A percentile compares a stretch with the other conserved stretches of the same genome.
Conservation (phyloP, 2,888 invertebrate genomes). For the Pseudolycoriella hygida region DNA sequence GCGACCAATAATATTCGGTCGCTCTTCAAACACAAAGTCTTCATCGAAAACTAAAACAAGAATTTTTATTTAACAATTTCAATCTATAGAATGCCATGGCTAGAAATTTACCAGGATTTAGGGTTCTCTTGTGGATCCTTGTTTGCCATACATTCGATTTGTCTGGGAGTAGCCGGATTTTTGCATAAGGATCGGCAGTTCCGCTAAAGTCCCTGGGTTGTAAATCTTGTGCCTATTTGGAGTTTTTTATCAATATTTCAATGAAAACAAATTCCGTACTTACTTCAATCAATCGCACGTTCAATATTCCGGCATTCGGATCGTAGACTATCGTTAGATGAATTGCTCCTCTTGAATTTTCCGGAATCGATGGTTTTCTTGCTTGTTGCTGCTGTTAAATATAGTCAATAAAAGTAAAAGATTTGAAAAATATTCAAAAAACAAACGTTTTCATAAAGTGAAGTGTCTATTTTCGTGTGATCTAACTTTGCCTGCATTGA, state of each 20-base stretch:
- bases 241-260: too few relatives aligned
- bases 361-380: slow-evolving; percentile 18
- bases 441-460: slow-evolving; percentile 34
- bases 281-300: slow-evolving; percentile 44
- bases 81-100: neutral
- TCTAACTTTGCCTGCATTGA: slow-evolving; percentile 48
- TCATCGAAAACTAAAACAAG: slow-evolving; percentile 39
- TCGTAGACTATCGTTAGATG: slow-evolving; percentile 44
- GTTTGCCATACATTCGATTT: slow-evolving; percentile 43
- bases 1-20: slow-evolving; percentile 31
- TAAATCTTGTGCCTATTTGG: slow-evolving; percentile 33
- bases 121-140: slow-evolving; percentile 41
- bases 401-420: neutral
- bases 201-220: slow-evolving; percentile 39
- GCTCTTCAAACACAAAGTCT: slow-evolving; percentile 47
- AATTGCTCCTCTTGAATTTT: slow-evolving; percentile 40
- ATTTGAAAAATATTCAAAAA: neutral
- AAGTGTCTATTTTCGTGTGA: slow-evolving; percentile 40
- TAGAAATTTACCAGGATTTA: slow-evolving; percentile 36
- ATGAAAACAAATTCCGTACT: slow-evolving; percentile 9
- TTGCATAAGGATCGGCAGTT: slow-evolving; percentile 47
- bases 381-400: slow-evolving; percentile 11
- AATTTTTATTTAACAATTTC: neutral
- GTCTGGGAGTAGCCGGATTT: slow-evolving; percentile 41
- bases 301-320: slow-evolving; percentile 40